These are phyloP conservation scores for Axea sp. DNA, from an alignment of 2,888 invertebrate species.

Conservation along the genomic window DNA sequence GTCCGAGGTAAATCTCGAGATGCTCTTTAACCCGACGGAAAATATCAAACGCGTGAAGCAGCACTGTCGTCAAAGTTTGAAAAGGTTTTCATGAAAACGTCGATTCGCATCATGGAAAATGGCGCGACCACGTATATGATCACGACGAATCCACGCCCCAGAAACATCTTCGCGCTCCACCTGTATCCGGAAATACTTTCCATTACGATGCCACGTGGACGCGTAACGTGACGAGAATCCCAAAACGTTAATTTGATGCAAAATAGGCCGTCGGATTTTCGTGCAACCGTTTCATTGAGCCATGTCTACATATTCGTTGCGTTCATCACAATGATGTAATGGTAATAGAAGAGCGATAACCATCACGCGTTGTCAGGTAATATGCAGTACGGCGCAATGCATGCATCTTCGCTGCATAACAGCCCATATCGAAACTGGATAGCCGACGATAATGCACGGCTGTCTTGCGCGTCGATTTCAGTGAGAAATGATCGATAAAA, in stretches of 20 bases:
- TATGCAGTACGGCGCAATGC: conserved; percentile 49
- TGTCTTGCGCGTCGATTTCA: conserved; percentile 28
- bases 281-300: conserved; percentile 41
- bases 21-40: neutral
- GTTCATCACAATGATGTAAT: conserved; percentile 61
- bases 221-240: conserved; percentile 47
- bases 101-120: conserved; percentile 38
- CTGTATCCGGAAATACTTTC: conserved; percentile 40
- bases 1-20: neutral
- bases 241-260: conserved; percentile 50
- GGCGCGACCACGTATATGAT: conserved; percentile 23
- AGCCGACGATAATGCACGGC: conserved; percentile 33
- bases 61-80: conserved; percentile 41
- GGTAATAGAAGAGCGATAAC: conserved; percentile 58
- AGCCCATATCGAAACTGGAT: conserved; percentile 38
- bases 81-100: conserved; percentile 43
- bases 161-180: conserved; percentile 15
- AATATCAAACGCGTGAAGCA: conserved; percentile 17
- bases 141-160: conserved; percentile 10
- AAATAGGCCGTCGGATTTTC: conserved; percentile 50
- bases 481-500: conserved; percentile 14
- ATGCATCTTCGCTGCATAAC: conserved; percentile 53
- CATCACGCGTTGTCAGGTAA: conserved; percentile 64
- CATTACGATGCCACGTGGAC: conserved; percentile 31
- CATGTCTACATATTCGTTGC: conserved; percentile 50